Base-by-base conservation (phyloP, 2,888 invertebrate species). In the Cremastobaeus sp. region DNA sequence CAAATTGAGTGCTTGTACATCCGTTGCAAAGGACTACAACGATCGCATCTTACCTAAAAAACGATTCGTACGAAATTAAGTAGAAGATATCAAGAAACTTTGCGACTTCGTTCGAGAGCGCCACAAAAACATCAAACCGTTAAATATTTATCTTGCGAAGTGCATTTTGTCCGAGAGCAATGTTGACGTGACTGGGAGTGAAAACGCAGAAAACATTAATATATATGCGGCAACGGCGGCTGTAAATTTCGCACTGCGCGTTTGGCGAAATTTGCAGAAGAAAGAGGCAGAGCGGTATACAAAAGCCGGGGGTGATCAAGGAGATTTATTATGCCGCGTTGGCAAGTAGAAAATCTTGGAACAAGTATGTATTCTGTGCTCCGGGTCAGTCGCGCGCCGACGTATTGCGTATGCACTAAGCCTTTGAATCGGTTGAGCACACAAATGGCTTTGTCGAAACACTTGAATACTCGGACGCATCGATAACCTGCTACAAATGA, bases 381-480 rank as follows among this genome's bases (percentile, higher is more conserved):
- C 41, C 50, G 50, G 68, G 52, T 68, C 34, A 68, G 57, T 68
- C 28, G 57, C 30, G 37, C 37, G 32, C 17, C 18, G 15, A 43
- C 50, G 34, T 59, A 37, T 52, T 30, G 34, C 43, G 35, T 45
- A 45, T 9, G 52, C 28, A 45, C 59, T 59, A 59, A 80, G 80
- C 80, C 78, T 76, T 72, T 34, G 59, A 47, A 79, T 79, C 78
- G 76, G 72, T 77, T 79, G 77, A 76, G 77, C 76, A 79, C 74
- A 80, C 76, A 75, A 78, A 76, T 74, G 71, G 66, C 71, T 62
- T 70, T 68, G 64, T 65, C 32, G 50, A 70, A 35, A 65, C 60
- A 59, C 65, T 64, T 52, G 68, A 71, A 30, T 52, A 68, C 41
- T 60, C 65, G 43, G 68, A 50, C 43, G 59, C 70, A 66, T 74